Evolutionary conservation across 1,140 invertebrate species (phyloP), one percentile per base, ranked within the genome.

Genomic region (Bombus pyrosoma): DNA sequence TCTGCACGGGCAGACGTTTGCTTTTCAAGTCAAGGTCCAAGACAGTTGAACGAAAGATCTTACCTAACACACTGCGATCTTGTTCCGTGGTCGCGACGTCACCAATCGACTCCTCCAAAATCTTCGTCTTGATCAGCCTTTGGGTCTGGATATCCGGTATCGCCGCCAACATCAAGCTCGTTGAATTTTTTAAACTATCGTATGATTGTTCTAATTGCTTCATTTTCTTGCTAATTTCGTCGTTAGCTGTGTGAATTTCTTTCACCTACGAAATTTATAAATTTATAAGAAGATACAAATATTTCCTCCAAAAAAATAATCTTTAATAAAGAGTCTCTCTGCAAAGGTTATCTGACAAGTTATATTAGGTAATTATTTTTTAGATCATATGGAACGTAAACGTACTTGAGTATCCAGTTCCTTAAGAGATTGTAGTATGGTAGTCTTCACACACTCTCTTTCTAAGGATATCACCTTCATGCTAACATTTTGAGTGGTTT

Each of bases 381-480:
- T 34, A 22, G 32, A 18, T 39, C 28, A 68, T 34, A 15, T 66
- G 28, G 25, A 47, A 53, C 6, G 0, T 32, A 62, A 32, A 62
- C 62, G 5, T 87, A 94, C 94, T 87, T 94, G 89, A 57, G 88
- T 78, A n/a, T 86, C 92, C 62, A 95, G 81, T 81, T 92, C 89
- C 43, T 90, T 88, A 78, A 94, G 85, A 41, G 92, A 87, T 28
- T 59, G 66, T 34, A 88, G 39, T 81, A 91, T 80, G 18, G 79
- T 86, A 73, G 78, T 86, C 78, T 92, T 94, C 37, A 91, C 91
- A 77, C 92, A 95, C 69, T 95, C 93, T 10, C 88, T 91, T 77
- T 95, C 89, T 39, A 95, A 84, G 9, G 95, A 94, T 74, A 93
- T 93, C 25, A 95, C 92, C 47, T 92, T 93, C 79, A 92, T 92